Conservation (phyloP, 2,888 invertebrate species). For the Stratiomys singularior region DNA sequence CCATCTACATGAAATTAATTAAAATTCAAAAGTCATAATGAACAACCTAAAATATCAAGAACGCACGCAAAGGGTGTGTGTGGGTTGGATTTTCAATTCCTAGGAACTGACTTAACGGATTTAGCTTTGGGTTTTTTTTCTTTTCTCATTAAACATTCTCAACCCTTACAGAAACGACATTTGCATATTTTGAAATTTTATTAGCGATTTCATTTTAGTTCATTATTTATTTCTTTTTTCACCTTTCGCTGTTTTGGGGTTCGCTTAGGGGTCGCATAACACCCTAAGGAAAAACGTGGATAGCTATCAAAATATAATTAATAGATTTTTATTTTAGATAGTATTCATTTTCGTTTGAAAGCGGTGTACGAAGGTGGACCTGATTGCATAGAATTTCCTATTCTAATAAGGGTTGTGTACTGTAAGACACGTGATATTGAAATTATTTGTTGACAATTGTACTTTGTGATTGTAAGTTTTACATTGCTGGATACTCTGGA, state of each 20-base stretch:
- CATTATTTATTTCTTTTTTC: background rate
- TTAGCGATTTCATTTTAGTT: conserved; percentile 27
- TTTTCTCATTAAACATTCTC: conserved; percentile 30
- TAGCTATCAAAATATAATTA: conserved; percentile 37
- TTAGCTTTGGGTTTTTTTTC: background rate
- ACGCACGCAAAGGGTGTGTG: conserved; percentile 46
- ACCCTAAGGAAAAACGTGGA: background rate
- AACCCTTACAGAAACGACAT: conserved; percentile 20
- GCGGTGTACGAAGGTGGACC: background rate
- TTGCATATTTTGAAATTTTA: conserved; percentile 33
- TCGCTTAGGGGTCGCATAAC: too few species aligned
- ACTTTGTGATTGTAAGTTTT: too few species aligned
- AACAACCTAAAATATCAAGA: conserved; percentile 47
- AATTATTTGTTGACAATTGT: too few species aligned
- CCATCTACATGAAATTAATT: conserved; percentile 44
- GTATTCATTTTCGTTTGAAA: conserved; percentile 20
- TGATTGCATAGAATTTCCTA: background rate
- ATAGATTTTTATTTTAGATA: conserved; percentile 41
- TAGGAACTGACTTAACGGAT: conserved; percentile 2
- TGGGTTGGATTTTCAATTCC: conserved; percentile 4
- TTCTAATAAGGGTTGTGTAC: too few species aligned
- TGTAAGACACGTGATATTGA: too few species aligned
- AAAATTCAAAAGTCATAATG: conserved; percentile 49
- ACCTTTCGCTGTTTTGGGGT: background rate
- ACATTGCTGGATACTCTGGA: too few species aligned